These are phyloP conservation scores for Steinernema carpocapsae DNA, from an alignment of 2,888 invertebrate genomes.

Conservation along the genomic window DNA sequence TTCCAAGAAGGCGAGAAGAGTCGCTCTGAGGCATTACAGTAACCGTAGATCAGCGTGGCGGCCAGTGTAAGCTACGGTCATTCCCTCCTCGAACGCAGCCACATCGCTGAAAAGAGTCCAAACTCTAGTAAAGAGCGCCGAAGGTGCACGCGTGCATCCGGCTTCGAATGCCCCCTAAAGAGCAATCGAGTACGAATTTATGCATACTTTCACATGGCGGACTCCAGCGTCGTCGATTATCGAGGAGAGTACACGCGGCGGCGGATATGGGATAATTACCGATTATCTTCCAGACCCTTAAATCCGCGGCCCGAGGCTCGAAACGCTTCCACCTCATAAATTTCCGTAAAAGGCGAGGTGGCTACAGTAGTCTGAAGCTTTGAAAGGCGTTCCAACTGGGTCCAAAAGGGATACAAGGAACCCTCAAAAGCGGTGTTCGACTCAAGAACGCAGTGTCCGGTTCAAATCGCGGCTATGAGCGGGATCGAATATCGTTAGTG, in stretches of 20 bases:
- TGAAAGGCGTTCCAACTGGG: too few species aligned
- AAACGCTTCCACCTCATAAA: too few species aligned
- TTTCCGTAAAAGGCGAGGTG: neutral
- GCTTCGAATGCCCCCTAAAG: conserved; percentile 9
- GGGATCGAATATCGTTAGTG: too few species aligned
- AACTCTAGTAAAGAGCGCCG: neutral
- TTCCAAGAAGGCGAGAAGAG: conserved; percentile 35
- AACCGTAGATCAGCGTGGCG: conserved; percentile 14
- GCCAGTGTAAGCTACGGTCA: conserved; percentile 23
- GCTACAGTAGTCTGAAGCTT: neutral
- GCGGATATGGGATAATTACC: conserved; percentile 3
- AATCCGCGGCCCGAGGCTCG: too few species aligned
- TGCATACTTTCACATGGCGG: neutral
- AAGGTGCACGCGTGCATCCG: conserved; percentile 1
- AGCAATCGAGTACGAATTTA: conserved; percentile 13
- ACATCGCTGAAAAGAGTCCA: conserved; percentile 11
- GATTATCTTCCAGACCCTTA: neutral
- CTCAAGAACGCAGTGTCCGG: too few species aligned
- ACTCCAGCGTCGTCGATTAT: neutral
- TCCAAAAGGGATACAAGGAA: too few species aligned
- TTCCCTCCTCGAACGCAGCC: conserved; percentile 3
- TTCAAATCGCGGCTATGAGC: too few species aligned
- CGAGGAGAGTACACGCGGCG: neutral
- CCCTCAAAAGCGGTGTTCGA: too few species aligned
- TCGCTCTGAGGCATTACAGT: conserved; percentile 33